Evolutionary conservation across 1,140 invertebrate genomes (phyloP), one percentile per base, ranked within the genome.

Genomic region (Bombyx mandarina): DNA sequence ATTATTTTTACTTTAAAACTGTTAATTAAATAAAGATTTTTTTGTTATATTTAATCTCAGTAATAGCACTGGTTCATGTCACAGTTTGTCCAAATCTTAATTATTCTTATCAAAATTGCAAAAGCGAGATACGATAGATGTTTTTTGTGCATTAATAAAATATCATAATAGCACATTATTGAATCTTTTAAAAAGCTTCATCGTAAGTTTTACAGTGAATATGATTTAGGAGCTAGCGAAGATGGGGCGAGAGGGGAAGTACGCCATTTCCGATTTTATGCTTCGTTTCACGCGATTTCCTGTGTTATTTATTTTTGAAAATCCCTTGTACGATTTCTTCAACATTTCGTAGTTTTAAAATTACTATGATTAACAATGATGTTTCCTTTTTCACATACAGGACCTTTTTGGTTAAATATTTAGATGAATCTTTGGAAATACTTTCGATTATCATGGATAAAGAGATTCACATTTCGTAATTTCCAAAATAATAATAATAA

Each of bases 181-280:
- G 66, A 67, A 72, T 75, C 77, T 78, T 77, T 78, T 77, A n/a
- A n/a, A 79, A 71, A 72, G 67, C 73, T 74, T 74, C 69, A 77
- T 75, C 62, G 69, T 48, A 63, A 69, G 60, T 70, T 78, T 81
- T 75, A 78, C 77, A 69, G 72, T 73, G 69, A 69, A 56, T 66
- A 60, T 77, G 75, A 79, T 77, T 75, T 75, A 76, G 68, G 68
- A 62, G 62, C 66, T 63, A 74, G 70, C 67, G 65, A 66, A 67
- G 26, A 69, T 65, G 75, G 68, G 73, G 67, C 62, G 65, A 62
- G 62, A 67, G 56, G 63, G 63, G 68, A 60, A 61, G 66, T 64
- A 61, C 70, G 71, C 71, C 61, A 77, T 77, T 75, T 79, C 67
- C 71, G 71, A 82, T 82, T 82, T 78, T 61, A 79, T 68, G 79